phyloP scores from a whole-genome alignment of 2,797 vertebrate species.

The Epinephelus awoara region DNA sequence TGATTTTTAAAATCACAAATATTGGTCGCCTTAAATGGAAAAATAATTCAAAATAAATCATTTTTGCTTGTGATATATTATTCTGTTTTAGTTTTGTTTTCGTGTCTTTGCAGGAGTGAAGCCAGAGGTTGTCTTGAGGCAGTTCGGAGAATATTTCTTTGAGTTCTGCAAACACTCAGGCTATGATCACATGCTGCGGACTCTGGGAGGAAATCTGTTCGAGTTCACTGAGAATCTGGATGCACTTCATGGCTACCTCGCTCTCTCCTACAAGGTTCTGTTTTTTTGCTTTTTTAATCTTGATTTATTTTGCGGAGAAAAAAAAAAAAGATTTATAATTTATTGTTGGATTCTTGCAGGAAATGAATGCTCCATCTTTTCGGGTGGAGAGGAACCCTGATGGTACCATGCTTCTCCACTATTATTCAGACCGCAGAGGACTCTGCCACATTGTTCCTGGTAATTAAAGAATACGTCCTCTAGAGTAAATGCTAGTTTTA shows the following conservation, averaged over 20 bases:
- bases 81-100: not conserved
- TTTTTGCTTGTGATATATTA: not conserved
- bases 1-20: not conserved
- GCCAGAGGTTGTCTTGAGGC: slow-evolving; percentile 83
- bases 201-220: slow-evolving; percentile 87
- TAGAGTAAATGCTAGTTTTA: not conserved
- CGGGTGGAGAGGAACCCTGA: slow-evolving; percentile 86
- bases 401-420: slow-evolving; percentile 84
- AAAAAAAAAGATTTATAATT: not conserved
- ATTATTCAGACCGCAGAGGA: slow-evolving; percentile 86
- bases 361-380: slow-evolving; percentile 87
- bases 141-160: slow-evolving; percentile 90
- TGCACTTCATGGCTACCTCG: slow-evolving; percentile 87
- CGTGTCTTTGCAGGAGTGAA: slow-evolving; percentile 71
- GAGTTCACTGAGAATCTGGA: slow-evolving; percentile 90
- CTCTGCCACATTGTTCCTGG: slow-evolving; percentile 87
- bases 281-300: not conserved
- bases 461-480: slow-evolving; percentile 35
- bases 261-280: slow-evolving; percentile 88
- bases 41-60: not conserved
- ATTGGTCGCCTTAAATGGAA: not conserved
- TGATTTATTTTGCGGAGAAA: not conserved
- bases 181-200: slow-evolving; percentile 89
- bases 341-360: slow-evolving; percentile 64
- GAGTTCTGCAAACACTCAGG: slow-evolving; percentile 89